Base-by-base conservation (phyloP, 2,888 invertebrate genomes). In the Tachina fera region DNA sequence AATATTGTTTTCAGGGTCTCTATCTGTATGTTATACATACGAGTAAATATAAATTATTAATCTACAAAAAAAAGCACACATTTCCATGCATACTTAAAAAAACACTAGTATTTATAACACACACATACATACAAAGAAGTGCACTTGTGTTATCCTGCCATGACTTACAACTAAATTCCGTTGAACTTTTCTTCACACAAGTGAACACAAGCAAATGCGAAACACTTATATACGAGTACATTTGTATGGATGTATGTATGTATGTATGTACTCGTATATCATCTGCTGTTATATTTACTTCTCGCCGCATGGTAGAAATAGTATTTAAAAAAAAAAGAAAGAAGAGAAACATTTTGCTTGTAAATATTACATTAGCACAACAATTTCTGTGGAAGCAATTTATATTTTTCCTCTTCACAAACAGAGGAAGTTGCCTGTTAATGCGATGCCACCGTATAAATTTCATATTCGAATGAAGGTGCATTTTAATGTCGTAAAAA, bases 381-480 rank as follows among this genome's bases (percentile, higher is more conserved):
- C 39, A 79, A 56, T 72, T 71, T 31, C 61, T 39, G 22, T 72
- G 79, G 58, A 72, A 80, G 65, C 49, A 67, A 76, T 76, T 76
- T 71, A 45, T 53, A 8, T 11, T 39, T 45, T 77, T 31, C 22
- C 9, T 14, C 13, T 13, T 6, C 22, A 4, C 11, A 47, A 41
- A 72, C 41, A 41, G 58, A 41, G 58, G 65, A 67, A 72, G 72
- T 80, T 65, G 47, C 45, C 13, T 16, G 65, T 72, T 63, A 72
- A 80, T 65, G 14, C n/a, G 56, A 80, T 80, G 72, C 71, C 63
- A 68, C 49, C 53, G 63, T 71, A 53, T 71, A 63, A 45, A 79
- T 79, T 79, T 71, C 70, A 79, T 31, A 31, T 63, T 71, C 19
- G 10, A 60, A 41, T 56, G 56, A 19, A 47, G 60, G 58, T 41